Evolutionary conservation across 2,888 invertebrate species (phyloP).

Genomic region (Spialia ferax): DNA sequence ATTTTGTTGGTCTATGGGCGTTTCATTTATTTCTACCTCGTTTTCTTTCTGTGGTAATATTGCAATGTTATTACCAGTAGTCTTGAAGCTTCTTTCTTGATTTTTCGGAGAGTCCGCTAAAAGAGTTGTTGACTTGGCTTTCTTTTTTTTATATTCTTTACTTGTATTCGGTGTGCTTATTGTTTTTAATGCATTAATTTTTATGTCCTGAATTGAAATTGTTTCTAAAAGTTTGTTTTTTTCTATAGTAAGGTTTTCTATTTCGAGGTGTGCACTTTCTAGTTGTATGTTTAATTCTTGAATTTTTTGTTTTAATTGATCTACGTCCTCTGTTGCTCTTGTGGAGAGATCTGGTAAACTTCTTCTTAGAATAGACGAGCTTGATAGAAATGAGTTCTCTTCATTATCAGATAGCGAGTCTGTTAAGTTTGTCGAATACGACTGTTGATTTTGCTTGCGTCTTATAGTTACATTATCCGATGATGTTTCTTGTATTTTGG

Average conservation of each 20-base stretch:
- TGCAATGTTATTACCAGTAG: no score
- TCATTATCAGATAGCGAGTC: background rate
- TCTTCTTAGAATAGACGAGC: background rate
- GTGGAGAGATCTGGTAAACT: conserved; percentile 1
- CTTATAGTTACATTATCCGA: no score
- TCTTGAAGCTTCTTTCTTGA: background rate
- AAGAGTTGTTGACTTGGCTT: no score
- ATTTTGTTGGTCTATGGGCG: no score
- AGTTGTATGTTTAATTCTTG: background rate
- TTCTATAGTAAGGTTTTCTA: background rate
- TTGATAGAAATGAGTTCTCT: background rate
- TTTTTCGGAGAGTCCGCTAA: no score
- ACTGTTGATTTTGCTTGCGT: no score
- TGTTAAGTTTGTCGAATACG: background rate
- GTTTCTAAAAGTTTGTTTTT: background rate
- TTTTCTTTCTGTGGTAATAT: background rate
- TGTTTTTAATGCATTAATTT: background rate
- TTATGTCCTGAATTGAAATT: background rate
- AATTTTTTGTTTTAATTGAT: background rate
- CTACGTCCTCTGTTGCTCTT: background rate
- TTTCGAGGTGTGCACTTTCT: background rate
- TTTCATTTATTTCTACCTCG: background rate
- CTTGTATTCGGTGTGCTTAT: background rate
- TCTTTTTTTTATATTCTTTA: background rate
- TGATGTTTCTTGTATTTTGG: no score